Evolutionary conservation across 2,888 invertebrate species (phyloP).

Genomic region (Caenorhabditis parvicauda): DNA sequence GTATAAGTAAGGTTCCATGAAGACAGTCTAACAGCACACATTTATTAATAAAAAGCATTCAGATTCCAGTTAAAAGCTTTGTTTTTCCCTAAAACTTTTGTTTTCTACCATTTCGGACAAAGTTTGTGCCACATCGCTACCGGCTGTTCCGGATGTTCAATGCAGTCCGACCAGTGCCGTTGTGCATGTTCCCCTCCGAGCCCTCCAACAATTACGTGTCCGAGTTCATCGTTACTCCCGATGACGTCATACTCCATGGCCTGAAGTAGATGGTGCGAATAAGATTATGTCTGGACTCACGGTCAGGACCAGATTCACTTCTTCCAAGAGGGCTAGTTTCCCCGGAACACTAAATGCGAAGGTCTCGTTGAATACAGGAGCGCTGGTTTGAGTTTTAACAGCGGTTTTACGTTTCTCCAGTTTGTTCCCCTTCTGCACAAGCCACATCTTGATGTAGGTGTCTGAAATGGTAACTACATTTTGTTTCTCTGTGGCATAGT

Average conservation of each 20-base stretch:
- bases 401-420: slow-evolving; percentile 61
- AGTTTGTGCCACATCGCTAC: slow-evolving; percentile 59
- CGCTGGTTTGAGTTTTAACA: slow-evolving; percentile 51
- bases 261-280: slow-evolving; percentile 15
- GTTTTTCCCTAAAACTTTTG: too few species aligned
- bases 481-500: not conserved
- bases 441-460: slow-evolving; percentile 63
- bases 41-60: too few species aligned
- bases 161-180: slow-evolving; percentile 57
- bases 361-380: slow-evolving; percentile 61
- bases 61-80: too few species aligned
- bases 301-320: slow-evolving; percentile 57
- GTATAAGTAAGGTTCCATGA: too few species aligned
- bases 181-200: slow-evolving; percentile 53
- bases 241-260: slow-evolving; percentile 62
- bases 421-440: slow-evolving; percentile 61
- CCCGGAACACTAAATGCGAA: slow-evolving; percentile 59
- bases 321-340: slow-evolving; percentile 43
- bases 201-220: slow-evolving; percentile 58
- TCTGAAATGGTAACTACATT: slow-evolving; percentile 33
- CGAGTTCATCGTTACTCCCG: slow-evolving; percentile 59
- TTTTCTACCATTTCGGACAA: slow-evolving; percentile 56
- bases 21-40: too few species aligned
- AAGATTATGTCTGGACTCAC: slow-evolving; percentile 22
- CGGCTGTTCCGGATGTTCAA: slow-evolving; percentile 56